Base-by-base conservation (phyloP, 2,888 invertebrate species). In the Lasioglossum villosulum region DNA sequence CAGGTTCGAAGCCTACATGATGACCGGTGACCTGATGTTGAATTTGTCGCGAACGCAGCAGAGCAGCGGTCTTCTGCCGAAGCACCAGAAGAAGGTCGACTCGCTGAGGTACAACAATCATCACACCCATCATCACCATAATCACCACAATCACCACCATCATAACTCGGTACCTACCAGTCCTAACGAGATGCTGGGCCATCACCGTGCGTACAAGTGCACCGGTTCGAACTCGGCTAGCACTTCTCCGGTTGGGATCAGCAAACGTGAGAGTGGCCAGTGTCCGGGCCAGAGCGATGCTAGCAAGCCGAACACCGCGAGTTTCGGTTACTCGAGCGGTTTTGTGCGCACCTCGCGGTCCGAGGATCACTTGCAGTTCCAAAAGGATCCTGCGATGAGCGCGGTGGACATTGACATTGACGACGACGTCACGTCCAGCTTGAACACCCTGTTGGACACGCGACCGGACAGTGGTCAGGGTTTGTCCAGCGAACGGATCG, bases 11-110 rank as follows among this genome's bases (percentile, higher is more conserved):
- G 98, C 98, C 82, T 99, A 98, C 96, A 98, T 99, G 97, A 99
- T 99, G 99, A 99, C 99, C 48, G 99, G 99, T 72, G 99, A 99
- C 95, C 97, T 99, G 94, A 99, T 99, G 95, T 96, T 99, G 92
- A 99, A 99, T 95, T 97, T 99, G 90, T 98, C 98, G 86, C 96
- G 98, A 91, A 98, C 97, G 83, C 97, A 97, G 89, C 97, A 97
- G 93, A 96, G 96, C 91, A 96, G 96, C 88, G 96, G 96, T 90
- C 95, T 97, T 83, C 95, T 97, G 80, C 96, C 97, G 78, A 96
- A 96, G 92, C 95, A 96, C 89, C 96, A 96, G 94, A 96, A 96
- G 92, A 96, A 96, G 94, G 96, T 96, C 82, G 95, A 95, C 91
- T 95, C 95, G 88, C 93, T 95, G 91, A 95, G 96, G 93, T 96